These are phyloP conservation scores for Pristionchus maxplancki DNA, from an alignment of 2,888 invertebrate species.

Conservation along the genomic window DNA sequence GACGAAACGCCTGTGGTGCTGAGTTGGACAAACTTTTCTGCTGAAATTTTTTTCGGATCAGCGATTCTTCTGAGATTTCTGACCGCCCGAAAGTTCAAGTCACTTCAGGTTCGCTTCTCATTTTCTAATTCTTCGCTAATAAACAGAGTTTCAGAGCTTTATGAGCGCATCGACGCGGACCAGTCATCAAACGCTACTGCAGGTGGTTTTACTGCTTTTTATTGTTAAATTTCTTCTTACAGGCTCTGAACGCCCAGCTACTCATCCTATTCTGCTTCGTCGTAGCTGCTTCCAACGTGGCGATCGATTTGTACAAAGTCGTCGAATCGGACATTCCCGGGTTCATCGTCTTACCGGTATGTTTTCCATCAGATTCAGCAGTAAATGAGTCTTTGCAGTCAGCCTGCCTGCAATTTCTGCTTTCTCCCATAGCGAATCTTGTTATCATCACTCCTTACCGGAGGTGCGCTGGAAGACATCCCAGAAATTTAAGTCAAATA, in stretches of 20 bases:
- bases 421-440: neutral
- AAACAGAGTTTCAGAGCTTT: neutral
- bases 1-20: neutral
- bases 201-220: neutral
- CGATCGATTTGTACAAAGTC: neutral
- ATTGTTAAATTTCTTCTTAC: neutral
- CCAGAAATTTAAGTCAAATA: too few species aligned
- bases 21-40: neutral
- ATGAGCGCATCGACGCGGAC: neutral
- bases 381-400: neutral
- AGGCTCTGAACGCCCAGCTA: neutral
- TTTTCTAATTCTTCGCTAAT: too few species aligned
- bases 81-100: neutral
- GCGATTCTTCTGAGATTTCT: neutral
- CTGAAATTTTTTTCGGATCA: neutral
- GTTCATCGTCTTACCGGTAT: neutral
- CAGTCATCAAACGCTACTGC: neutral
- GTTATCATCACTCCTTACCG: neutral
- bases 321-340: neutral
- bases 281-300: neutral
- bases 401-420: neutral
- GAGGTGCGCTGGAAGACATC: neutral
- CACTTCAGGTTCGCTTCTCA: neutral
- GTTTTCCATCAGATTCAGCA: neutral
- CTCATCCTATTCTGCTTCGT: conserved; percentile 13